phyloP scores from a whole-genome alignment of 2,113 vertebrate species.

The Gasterosteus nipponicus region DNA sequence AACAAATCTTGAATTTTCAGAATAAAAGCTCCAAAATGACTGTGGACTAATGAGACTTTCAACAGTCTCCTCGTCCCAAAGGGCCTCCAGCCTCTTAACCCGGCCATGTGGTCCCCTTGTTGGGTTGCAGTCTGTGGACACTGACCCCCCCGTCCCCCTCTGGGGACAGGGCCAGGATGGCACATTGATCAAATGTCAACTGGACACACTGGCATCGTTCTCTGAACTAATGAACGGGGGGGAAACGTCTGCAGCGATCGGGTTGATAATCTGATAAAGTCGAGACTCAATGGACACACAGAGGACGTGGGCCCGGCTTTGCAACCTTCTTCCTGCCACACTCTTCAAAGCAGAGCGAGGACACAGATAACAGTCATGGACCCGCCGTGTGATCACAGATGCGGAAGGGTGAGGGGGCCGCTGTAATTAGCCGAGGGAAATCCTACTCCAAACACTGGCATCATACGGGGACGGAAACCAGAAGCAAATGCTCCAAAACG shows the following conservation, averaged over 20 bases:
- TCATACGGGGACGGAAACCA: neutral
- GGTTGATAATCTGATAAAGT: neutral
- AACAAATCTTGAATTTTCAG: neutral
- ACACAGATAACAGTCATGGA: conserved; percentile 56
- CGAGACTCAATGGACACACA: conserved; percentile 3
- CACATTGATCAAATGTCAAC: conserved; percentile 60
- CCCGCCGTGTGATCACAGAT: conserved; percentile 58
- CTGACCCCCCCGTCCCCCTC: conserved; percentile 39
- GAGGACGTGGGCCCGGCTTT: conserved; percentile 52
- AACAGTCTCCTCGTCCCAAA: conserved; percentile 7
- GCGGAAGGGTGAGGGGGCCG: conserved; percentile 48
- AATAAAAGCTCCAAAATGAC: neutral
- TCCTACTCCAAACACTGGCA: conserved; percentile 58
- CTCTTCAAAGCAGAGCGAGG: conserved; percentile 55
- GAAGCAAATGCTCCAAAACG: conserved; percentile 15
- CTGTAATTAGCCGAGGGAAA: conserved; percentile 64
- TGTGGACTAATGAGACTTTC: conserved; percentile 5
- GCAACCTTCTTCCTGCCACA: conserved; percentile 39
- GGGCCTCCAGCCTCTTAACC: conserved; percentile 29
- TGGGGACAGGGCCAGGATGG: conserved; percentile 36
- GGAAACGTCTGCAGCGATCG: conserved; percentile 12
- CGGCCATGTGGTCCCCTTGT: conserved; percentile 56
- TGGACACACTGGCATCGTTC: conserved; percentile 38
- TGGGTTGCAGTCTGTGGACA: conserved; percentile 52
- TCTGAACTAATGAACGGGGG: conserved; percentile 7